phyloP scores from a whole-genome alignment of 1,140 invertebrate genomes.

The Drosophila nikananu region DNA sequence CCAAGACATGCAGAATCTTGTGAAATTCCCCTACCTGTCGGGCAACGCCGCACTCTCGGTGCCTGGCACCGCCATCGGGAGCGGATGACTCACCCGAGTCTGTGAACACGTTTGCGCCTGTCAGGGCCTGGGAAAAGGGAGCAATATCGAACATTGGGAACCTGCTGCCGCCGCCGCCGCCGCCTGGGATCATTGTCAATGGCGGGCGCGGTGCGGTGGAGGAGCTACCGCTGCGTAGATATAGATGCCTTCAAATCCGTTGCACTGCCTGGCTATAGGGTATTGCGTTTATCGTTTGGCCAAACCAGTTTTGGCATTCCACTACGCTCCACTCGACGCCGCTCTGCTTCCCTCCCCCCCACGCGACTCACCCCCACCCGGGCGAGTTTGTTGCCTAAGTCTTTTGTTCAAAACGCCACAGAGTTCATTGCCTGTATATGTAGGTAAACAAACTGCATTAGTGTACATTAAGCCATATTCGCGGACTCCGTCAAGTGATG shows the following conservation, averaged over 20 bases:
- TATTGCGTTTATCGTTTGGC: slow-evolving; percentile 62
- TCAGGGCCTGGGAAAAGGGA: slow-evolving; percentile 71
- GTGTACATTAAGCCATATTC: slow-evolving; percentile 35
- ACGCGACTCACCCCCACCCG: slow-evolving; percentile 2
- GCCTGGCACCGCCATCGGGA: slow-evolving; percentile 34
- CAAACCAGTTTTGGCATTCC: slow-evolving; percentile 67
- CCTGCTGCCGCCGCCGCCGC: slow-evolving; percentile 11
- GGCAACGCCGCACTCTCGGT: slow-evolving; percentile 26
- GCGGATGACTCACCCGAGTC: slow-evolving; percentile 56
- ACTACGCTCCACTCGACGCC: slow-evolving; percentile 8
- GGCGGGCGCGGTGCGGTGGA: slow-evolving; percentile 3
- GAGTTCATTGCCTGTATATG: slow-evolving; percentile 70
- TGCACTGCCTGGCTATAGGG: slow-evolving; percentile 47
- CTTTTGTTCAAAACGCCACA: slow-evolving; percentile 70
- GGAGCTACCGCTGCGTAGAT: slow-evolving; percentile 29
- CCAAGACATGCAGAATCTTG: slow-evolving; percentile 61
- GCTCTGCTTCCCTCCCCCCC: background rate
- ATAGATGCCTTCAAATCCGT: slow-evolving; percentile 53
- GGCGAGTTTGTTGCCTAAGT: slow-evolving; percentile 79
- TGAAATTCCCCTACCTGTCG: slow-evolving; percentile 63
- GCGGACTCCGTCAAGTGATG: slow-evolving; percentile 4
- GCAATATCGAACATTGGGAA: slow-evolving; percentile 44
- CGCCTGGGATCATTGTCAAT: slow-evolving; percentile 26
- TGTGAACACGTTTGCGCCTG: slow-evolving; percentile 64
- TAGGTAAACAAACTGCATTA: slow-evolving; percentile 51